Evolutionary conservation across 2,797 vertebrate species (phyloP).

Genomic region (Diplodus sargus): DNA sequence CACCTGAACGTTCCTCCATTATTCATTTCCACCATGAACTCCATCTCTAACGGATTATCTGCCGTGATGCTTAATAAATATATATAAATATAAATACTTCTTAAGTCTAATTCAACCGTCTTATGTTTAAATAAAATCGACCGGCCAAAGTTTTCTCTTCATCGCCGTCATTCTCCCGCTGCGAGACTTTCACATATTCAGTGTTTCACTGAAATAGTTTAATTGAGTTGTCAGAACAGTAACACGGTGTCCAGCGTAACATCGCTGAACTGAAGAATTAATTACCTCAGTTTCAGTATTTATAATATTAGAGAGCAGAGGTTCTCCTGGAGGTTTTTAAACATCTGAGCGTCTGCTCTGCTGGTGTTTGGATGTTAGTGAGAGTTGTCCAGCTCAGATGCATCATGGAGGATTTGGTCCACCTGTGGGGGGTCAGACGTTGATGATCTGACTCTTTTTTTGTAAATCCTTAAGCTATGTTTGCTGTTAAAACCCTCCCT

Average conservation of each 20-base stretch:
- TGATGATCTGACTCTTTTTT: too few species aligned
- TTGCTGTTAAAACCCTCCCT: not conserved
- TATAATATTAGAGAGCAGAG: slow-evolving; percentile 26
- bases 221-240: slow-evolving; percentile 46
- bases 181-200: slow-evolving; percentile 17
- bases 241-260: slow-evolving; percentile 21
- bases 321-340: not conserved
- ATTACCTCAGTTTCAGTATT: slow-evolving; percentile 41
- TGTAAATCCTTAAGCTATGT: not conserved
- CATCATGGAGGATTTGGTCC: too few species aligned
- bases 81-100: too few species aligned
- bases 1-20: not conserved
- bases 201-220: slow-evolving; percentile 31
- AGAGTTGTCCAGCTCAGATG: too few species aligned
- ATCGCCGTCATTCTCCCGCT: slow-evolving; percentile 9
- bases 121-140: slow-evolving; percentile 35
- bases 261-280: slow-evolving; percentile 40
- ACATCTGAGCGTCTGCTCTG: slow-evolving; percentile 5
- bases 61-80: not conserved
- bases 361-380: not conserved
- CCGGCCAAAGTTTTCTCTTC: not conserved
- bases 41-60: slow-evolving; percentile 11
- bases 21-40: slow-evolving; percentile 18
- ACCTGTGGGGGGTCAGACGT: too few species aligned
- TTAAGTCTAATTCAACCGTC: slow-evolving; percentile 3